These are phyloP conservation scores for Zeus faber DNA, from an alignment of 2,113 vertebrate species.

Conservation along the genomic window DNA sequence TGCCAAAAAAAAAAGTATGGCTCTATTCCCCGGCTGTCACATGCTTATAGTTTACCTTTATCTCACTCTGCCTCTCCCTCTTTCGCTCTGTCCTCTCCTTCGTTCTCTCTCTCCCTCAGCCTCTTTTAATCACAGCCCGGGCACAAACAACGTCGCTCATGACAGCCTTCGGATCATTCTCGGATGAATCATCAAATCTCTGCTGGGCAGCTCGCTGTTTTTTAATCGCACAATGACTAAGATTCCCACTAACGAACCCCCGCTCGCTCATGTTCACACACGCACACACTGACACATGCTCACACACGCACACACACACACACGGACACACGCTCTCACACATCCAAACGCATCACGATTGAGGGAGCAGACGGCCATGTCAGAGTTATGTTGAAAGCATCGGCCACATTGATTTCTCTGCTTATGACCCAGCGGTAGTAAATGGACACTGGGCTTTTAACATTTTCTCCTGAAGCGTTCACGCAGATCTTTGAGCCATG, in stretches of 20 bases:
- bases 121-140: slow-evolving; percentile 16
- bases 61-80: background rate
- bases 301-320: slow-evolving; percentile 10
- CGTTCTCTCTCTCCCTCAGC: background rate
- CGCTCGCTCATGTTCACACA: slow-evolving; percentile 18
- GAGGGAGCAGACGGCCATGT: slow-evolving; percentile 6
- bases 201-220: slow-evolving; percentile 30
- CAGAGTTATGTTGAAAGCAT: background rate
- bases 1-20: slow-evolving; percentile 15
- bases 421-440: slow-evolving; percentile 9
- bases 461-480: no score
- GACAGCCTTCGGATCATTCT: slow-evolving; percentile 20
- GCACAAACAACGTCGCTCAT: slow-evolving; percentile 16
- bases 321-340: slow-evolving; percentile 4
- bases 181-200: slow-evolving; percentile 43
- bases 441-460: no score
- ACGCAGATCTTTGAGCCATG: no score
- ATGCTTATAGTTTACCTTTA: background rate
- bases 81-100: background rate
- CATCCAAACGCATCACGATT: background rate
- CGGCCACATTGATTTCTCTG: background rate
- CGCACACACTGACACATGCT: slow-evolving; percentile 6
- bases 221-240: slow-evolving; percentile 64
- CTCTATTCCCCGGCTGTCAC: slow-evolving; percentile 22
- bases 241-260: slow-evolving; percentile 34